Conservation (phyloP, 2,797 vertebrate species). For the Echiichthys vipera region DNA sequence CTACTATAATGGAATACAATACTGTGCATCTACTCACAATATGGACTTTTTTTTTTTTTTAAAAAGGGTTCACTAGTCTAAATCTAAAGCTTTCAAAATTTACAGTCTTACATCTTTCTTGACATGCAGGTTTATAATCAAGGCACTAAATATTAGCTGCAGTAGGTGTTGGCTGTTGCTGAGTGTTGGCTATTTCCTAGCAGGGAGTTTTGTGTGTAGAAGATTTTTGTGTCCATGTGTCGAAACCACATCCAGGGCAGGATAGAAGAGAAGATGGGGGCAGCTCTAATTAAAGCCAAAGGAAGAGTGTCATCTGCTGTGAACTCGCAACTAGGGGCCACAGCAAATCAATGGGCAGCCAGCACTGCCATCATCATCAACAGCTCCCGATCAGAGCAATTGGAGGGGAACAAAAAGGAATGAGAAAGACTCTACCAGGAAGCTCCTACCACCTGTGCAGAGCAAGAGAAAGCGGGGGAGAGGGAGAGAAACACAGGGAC, state of each 20-base stretch:
- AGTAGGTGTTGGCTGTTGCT: too few relatives aligned
- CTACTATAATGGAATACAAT: slow-evolving; percentile 8
- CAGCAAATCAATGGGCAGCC: slow-evolving; percentile 84
- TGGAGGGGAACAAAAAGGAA: slow-evolving; percentile 84
- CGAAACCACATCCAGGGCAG: slow-evolving; percentile 73
- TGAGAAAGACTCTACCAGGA: slow-evolving; percentile 78
- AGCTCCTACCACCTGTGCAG: slow-evolving; percentile 82
- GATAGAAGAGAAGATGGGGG: slow-evolving; percentile 73
- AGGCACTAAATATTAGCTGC: slow-evolving; percentile 41
- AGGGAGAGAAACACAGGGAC: slow-evolving; percentile 52
- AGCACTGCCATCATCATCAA: slow-evolving; percentile 82
- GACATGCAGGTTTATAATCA: slow-evolving; percentile 26
- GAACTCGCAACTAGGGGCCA: slow-evolving; percentile 81
- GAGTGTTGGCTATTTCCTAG: slow-evolving; percentile 58
- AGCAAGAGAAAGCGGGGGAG: slow-evolving; percentile 61
- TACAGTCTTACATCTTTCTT: too few relatives aligned
- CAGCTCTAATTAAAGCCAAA: slow-evolving; percentile 84
- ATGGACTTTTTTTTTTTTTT: too few relatives aligned
- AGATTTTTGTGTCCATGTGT: slow-evolving; percentile 68
- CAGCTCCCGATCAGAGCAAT: slow-evolving; percentile 81
- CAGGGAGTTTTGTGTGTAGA: slow-evolving; percentile 66
- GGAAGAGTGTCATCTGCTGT: slow-evolving; percentile 82
- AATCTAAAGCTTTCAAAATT: too few relatives aligned
- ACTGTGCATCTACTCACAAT: background rate
- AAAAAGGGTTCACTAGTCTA: too few relatives aligned